These are phyloP conservation scores for Acanthurus leucopareius DNA, from an alignment of 2,797 vertebrate genomes.

Conservation along the genomic window DNA sequence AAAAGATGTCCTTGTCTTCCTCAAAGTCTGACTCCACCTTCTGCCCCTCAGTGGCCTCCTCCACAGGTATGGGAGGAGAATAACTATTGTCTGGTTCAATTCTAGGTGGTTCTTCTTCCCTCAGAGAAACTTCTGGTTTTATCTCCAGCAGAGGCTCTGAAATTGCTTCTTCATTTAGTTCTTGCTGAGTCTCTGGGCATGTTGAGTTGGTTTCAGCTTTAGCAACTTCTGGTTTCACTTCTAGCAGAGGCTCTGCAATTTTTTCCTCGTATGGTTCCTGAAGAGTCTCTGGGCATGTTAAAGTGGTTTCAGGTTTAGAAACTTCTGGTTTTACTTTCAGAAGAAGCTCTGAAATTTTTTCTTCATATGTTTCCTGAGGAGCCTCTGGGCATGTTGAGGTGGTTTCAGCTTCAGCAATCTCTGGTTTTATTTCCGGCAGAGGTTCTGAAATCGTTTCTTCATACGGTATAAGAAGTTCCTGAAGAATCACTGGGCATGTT, in stretches of 20 bases:
- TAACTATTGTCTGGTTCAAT: slow-evolving; percentile 14
- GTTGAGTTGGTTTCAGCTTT: no score
- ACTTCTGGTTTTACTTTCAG: slow-evolving; percentile 46
- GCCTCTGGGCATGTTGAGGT: no score
- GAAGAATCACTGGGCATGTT: no score
- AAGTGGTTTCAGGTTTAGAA: no score
- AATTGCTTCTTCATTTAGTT: slow-evolving; percentile 12
- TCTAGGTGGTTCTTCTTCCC: slow-evolving; percentile 26
- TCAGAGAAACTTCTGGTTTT: slow-evolving; percentile 38
- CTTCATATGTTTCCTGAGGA: slow-evolving; percentile 21
- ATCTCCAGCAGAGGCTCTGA: slow-evolving; percentile 39
- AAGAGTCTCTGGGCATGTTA: no score
- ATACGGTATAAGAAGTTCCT: not conserved
- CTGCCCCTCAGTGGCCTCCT: slow-evolving; percentile 47
- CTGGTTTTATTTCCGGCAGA: no score
- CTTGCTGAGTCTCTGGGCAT: slow-evolving; percentile 4
- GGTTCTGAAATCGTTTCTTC: no score
- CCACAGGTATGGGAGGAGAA: slow-evolving; percentile 27
- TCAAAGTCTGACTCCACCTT: slow-evolving; percentile 34
- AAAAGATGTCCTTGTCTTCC: slow-evolving; percentile 48
- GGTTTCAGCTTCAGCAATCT: no score
- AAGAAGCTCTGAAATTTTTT: slow-evolving; percentile 28
- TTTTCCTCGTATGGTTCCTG: no score
- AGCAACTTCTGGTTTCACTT: no score
- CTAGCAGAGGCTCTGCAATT: no score